These are phyloP conservation scores for Enteromius trimaculatus DNA, from an alignment of 2,797 vertebrate species.

Conservation along the genomic window DNA sequence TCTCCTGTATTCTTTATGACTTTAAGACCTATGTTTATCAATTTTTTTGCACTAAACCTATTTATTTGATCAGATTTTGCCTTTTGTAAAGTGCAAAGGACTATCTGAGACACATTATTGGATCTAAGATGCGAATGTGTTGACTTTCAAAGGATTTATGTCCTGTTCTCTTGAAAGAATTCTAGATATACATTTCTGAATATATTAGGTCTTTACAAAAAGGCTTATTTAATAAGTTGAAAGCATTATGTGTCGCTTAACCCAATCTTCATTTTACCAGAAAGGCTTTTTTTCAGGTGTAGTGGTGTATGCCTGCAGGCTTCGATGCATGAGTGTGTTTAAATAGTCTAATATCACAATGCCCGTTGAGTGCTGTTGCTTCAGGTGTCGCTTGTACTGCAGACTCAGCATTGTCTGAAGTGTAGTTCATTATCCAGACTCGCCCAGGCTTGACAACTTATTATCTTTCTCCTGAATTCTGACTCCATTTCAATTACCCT, in stretches of 20 bases:
- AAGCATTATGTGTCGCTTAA: neutral
- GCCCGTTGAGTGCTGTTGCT: conserved; percentile 69
- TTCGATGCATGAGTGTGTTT: conserved; percentile 55
- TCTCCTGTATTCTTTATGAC: neutral
- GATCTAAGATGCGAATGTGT: neutral
- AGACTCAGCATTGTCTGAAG: conserved; percentile 78
- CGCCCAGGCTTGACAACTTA: conserved; percentile 79
- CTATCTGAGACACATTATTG: neutral
- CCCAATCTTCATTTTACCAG: neutral
- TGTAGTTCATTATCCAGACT: conserved; percentile 82
- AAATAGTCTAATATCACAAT: conserved; percentile 69
- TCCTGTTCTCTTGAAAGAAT: neutral
- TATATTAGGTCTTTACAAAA: neutral
- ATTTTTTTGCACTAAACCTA: neutral
- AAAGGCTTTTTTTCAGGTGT: neutral
- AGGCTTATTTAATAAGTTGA: neutral
- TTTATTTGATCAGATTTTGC: neutral
- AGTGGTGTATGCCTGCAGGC: conserved; percentile 17
- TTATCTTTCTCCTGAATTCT: conserved; percentile 81
- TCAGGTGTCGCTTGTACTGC: conserved; percentile 73
- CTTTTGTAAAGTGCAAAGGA: neutral
- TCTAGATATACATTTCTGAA: neutral
- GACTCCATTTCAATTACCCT: conserved; percentile 86
- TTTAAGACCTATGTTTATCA: neutral
- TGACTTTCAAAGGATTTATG: neutral